Evolutionary conservation across 2,797 vertebrate species (phyloP), one percentile per base, ranked within the genome.

Genomic region (Betta splendens): DNA sequence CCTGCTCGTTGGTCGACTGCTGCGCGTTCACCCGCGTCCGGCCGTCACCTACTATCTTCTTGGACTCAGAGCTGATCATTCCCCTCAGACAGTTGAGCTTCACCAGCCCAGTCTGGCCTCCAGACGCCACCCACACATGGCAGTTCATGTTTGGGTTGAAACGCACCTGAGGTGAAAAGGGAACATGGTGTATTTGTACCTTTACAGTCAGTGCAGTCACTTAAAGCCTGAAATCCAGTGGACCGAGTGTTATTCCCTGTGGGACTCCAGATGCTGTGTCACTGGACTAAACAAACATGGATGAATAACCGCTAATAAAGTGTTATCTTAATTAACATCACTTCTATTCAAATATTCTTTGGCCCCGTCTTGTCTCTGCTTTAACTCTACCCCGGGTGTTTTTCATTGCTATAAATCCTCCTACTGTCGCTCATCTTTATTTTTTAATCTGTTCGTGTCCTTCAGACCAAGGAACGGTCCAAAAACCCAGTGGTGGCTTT

Each of bases 101-200:
- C 63, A 99, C 92, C 12, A 99, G 90, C 17, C 96, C 97, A 0
- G 94, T 83, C 86, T 96, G 96, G 12, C 97, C 96, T 0, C 76
- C 95, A 0, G 95, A 94, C 28, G 84, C 87, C 64, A 98, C 33
- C 97, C 97, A 99, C 46, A 83, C 87, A 0, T 93, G 92, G 1
- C 91, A 85, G 71, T 89, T 92, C 89, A 97, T 85, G 90, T 98
- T 98, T 18, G 96, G 95, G 86, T 91, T 98, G 84, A 97, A 94
- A 36, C 96, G 94, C 33, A 98, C 93, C 97, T 98, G 86, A 44
- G 43, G 73, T 36, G 32, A 47, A 5, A 17, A 22, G 3, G 5
- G 21, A 32, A 13, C 85, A 42, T 2, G 32, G 5, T 12, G 5
- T 31, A n/a, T 5, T n/a, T n/a, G 17, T 21, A 47, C 12, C 45